These are phyloP conservation scores for Heloderma charlesbogerti DNA, from an alignment of 2,113 vertebrate species.

Conservation along the genomic window DNA sequence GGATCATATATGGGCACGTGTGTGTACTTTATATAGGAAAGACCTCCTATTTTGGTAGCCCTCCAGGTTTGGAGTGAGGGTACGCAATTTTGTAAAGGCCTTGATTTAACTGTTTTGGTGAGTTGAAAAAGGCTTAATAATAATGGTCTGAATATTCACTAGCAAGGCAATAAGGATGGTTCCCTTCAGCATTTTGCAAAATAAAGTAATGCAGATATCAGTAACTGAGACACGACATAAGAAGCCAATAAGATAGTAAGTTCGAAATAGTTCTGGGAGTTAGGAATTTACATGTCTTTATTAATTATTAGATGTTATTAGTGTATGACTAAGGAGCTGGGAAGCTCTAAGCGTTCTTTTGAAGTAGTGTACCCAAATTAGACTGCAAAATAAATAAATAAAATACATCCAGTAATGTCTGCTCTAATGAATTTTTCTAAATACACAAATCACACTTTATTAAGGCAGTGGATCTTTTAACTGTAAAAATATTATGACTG, in stretches of 20 bases:
- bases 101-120: constrained; percentile 11
- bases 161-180: constrained; percentile 58
- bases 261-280: constrained; percentile 78
- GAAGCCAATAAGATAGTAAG: constrained; percentile 70
- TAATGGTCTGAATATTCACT: constrained; percentile 52
- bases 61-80: neutral
- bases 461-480: constrained; percentile 72
- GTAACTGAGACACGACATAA: constrained; percentile 71
- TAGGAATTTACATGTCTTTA: constrained; percentile 79
- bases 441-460: constrained; percentile 71
- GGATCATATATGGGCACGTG: neutral
- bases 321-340: constrained; percentile 77
- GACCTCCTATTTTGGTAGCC: neutral
- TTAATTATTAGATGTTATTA: constrained; percentile 80
- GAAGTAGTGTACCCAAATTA: constrained; percentile 79
- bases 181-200: constrained; percentile 73
- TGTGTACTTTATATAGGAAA: neutral
- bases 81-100: constrained; percentile 12
- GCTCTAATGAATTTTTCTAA: constrained; percentile 71
- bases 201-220: constrained; percentile 75
- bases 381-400: constrained; percentile 73
- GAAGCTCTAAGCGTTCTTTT: constrained; percentile 78
- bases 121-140: neutral
- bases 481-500: constrained; percentile 71
- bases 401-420: constrained; percentile 69